phyloP scores from a whole-genome alignment of 2,797 vertebrate species.

The Semotilus atromaculatus region DNA sequence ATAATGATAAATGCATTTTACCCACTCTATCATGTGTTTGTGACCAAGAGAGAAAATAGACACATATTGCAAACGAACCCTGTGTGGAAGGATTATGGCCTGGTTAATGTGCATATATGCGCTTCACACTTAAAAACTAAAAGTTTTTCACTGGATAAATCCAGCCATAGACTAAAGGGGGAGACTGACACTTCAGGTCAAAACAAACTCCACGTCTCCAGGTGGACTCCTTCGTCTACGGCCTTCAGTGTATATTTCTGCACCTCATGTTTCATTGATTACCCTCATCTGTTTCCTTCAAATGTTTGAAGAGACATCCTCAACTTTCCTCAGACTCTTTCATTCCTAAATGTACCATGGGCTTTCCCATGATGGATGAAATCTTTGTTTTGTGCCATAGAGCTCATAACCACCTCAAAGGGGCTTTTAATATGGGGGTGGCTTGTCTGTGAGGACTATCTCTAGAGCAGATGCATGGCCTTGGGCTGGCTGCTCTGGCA shows the following conservation, averaged over 20 bases:
- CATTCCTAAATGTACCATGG: background rate
- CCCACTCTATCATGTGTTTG: background rate
- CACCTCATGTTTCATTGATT: slow-evolving; percentile 27
- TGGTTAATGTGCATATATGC: slow-evolving; percentile 1
- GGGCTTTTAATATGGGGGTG: slow-evolving; percentile 54
- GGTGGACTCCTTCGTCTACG: background rate
- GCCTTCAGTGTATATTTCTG: background rate
- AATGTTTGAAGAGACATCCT: background rate
- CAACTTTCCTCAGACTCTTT: slow-evolving; percentile 16
- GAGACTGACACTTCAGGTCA: background rate
- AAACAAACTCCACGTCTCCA: background rate
- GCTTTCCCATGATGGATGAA: slow-evolving; percentile 28
- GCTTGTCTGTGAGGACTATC: slow-evolving; percentile 49
- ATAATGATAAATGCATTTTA: background rate
- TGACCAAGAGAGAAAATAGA: slow-evolving; percentile 9
- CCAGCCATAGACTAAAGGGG: background rate
- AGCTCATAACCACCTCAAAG: slow-evolving; percentile 47
- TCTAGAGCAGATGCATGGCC: slow-evolving; percentile 64
- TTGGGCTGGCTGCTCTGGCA: slow-evolving; percentile 51
- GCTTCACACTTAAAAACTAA: background rate
- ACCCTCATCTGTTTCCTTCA: background rate
- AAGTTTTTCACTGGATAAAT: background rate
- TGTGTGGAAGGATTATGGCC: background rate
- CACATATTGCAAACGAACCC: background rate
- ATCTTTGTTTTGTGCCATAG: slow-evolving; percentile 18